phyloP scores from a whole-genome alignment of 1,140 invertebrate species.

The Zaprionus camerounensis region DNA sequence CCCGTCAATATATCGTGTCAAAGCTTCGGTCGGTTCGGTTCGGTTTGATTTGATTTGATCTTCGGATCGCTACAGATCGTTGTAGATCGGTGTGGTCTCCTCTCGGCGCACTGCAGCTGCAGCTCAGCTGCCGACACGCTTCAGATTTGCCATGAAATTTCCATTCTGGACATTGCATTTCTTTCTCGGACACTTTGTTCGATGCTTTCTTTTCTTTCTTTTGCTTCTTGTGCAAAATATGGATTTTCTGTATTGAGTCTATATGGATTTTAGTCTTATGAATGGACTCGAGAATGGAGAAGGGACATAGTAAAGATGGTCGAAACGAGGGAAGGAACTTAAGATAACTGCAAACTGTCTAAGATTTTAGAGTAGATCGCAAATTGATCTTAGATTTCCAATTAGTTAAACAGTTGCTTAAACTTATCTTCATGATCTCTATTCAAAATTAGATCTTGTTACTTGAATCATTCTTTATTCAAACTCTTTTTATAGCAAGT shows the following conservation, averaged over 20 bases:
- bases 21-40: slow-evolving; percentile 20
- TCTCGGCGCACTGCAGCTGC: slow-evolving; percentile 24
- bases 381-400: not conserved
- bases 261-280: slow-evolving; percentile 27
- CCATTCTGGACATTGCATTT: slow-evolving; percentile 55
- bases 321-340: no score
- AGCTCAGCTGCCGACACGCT: slow-evolving; percentile 67
- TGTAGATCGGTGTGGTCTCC: slow-evolving; percentile 23
- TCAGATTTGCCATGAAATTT: slow-evolving; percentile 74
- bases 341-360: not conserved
- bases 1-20: slow-evolving; percentile 24
- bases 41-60: slow-evolving; percentile 2
- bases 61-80: not conserved
- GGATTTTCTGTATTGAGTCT: slow-evolving; percentile 15
- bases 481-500: no score
- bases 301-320: not conserved
- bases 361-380: not conserved
- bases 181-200: slow-evolving; percentile 32
- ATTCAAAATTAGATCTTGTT: no score
- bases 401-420: not conserved
- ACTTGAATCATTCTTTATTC: no score
- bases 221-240: slow-evolving; percentile 32
- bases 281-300: slow-evolving; percentile 5
- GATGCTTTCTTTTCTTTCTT: slow-evolving; percentile 6
- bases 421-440: no score